Evolutionary conservation across 2,888 invertebrate species (phyloP).

Genomic region (Lampropteryx suffumata): DNA sequence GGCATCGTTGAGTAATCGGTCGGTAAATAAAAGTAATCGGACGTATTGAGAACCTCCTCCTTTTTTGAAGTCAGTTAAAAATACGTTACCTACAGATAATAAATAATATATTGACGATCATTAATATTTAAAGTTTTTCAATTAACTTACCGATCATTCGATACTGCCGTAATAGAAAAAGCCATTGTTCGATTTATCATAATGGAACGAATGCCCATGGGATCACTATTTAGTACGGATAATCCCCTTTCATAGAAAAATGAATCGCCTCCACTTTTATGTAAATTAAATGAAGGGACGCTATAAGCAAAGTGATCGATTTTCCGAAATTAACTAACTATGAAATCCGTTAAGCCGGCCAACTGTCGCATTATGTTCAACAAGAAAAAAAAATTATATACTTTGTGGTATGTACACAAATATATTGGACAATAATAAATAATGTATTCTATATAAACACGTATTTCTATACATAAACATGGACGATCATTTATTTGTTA

Average conservation of each 20-base stretch:
- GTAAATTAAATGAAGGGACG: slow-evolving; percentile 76
- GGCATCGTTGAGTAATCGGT: too few relatives aligned
- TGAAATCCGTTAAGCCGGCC: slow-evolving; percentile 51
- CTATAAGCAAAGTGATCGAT: slow-evolving; percentile 56
- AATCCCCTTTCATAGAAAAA: slow-evolving; percentile 79
- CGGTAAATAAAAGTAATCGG: too few relatives aligned
- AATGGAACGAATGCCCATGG: slow-evolving; percentile 66
- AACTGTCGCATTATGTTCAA: slow-evolving; percentile 42
- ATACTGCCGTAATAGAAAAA: slow-evolving; percentile 44
- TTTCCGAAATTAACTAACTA: slow-evolving; percentile 46
- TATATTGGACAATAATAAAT: too few relatives aligned
- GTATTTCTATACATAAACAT: too few relatives aligned
- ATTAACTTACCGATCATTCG: slow-evolving; percentile 37
- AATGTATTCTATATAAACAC: too few relatives aligned
- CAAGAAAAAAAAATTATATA: too few relatives aligned
- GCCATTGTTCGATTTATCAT: slow-evolving; percentile 50
- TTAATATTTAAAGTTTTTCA: slow-evolving; percentile 19
- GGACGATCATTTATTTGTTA: too few relatives aligned
- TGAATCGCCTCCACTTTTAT: slow-evolving; percentile 71
- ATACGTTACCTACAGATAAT: neutral
- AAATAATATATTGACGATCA: slow-evolving; percentile 7
- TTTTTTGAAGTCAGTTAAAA: too few relatives aligned
- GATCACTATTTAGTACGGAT: slow-evolving; percentile 71
- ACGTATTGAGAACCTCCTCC: too few relatives aligned
- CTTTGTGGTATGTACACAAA: too few relatives aligned